Conservation (phyloP, 1,140 invertebrate genomes). For the Aphelenchoides besseyi region DNA sequence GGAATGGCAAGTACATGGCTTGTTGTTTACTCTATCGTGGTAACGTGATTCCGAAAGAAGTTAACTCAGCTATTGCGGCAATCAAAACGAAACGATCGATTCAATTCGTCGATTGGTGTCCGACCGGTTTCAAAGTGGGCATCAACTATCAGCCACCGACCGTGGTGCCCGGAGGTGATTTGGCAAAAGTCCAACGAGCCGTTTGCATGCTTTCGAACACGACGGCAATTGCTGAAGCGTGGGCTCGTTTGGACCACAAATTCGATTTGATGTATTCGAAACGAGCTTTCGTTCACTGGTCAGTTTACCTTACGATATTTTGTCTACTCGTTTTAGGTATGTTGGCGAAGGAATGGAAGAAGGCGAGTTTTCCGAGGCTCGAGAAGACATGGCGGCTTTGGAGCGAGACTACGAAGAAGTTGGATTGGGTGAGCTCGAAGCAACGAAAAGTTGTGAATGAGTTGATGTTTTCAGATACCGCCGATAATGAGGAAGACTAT, state of each 20-base stretch:
- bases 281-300: constrained; percentile 75
- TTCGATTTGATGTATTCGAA: constrained; percentile 70
- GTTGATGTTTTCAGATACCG: constrained; percentile 1
- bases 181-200: constrained; percentile 62
- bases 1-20: constrained; percentile 81
- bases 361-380: constrained; percentile 78
- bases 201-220: constrained; percentile 77
- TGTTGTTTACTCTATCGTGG: constrained; percentile 77
- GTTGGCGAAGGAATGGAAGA: constrained; percentile 79
- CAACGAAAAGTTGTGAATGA: neutral
- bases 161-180: constrained; percentile 54
- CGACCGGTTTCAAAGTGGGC: constrained; percentile 56
- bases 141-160: constrained; percentile 54
- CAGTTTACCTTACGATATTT: neutral
- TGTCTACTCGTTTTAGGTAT: too few relatives aligned
- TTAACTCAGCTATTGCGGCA: constrained; percentile 78
- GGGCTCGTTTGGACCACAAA: constrained; percentile 69
- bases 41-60: constrained; percentile 77
- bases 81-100: constrained; percentile 80
- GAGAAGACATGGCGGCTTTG: constrained; percentile 73
- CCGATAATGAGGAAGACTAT: constrained; percentile 8
- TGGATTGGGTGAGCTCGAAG: constrained; percentile 6
- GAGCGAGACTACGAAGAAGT: constrained; percentile 47
- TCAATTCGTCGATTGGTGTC: constrained; percentile 86
- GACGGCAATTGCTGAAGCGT: constrained; percentile 76